Percentiles rank a stretch among this genome's conserved stretches.
Conservation (phyloP, 2,888 invertebrate species). For the Microctonus hyperodae region DNA sequence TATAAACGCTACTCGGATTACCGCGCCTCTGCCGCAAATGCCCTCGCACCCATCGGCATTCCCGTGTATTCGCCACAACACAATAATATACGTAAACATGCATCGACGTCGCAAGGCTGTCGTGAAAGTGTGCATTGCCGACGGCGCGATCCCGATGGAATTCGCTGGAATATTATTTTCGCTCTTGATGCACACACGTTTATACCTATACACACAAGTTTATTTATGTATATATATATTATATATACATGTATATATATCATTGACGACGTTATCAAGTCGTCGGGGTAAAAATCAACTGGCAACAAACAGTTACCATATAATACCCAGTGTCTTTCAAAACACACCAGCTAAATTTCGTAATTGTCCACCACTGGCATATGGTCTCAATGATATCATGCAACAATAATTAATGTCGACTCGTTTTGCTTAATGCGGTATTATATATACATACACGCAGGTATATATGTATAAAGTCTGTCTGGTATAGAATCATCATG, state of each 20-base stretch:
- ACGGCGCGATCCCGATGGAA: conserved; percentile 30
- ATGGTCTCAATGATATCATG: conserved; percentile 25
- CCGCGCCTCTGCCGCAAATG: conserved; percentile 24
- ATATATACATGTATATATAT: not conserved
- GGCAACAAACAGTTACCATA: not conserved
- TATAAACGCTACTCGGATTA: conserved; percentile 8
- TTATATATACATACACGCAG: not conserved
- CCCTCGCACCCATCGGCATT: conserved; percentile 35
- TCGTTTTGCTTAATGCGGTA: conserved; percentile 18
- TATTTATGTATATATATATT: no score
- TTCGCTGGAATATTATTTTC: conserved; percentile 42
- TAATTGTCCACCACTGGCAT: conserved; percentile 18
- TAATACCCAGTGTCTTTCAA: conserved; percentile 20
- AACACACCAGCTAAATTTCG: conserved; percentile 22
- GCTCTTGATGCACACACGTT: conserved; percentile 7
- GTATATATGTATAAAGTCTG: not conserved
- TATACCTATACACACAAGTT: not conserved
- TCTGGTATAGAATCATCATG: no score
- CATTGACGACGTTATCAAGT: not conserved
- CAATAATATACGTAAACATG: conserved; percentile 42
- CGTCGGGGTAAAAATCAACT: not conserved
- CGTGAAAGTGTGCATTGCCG: conserved; percentile 42
- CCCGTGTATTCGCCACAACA: conserved; percentile 40
- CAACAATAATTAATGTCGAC: conserved; percentile 25
- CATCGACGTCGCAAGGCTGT: conserved; percentile 32